These are phyloP conservation scores for Paralichthys olivaceus DNA, from an alignment of 2,113 vertebrate genomes.

Conservation along the genomic window DNA sequence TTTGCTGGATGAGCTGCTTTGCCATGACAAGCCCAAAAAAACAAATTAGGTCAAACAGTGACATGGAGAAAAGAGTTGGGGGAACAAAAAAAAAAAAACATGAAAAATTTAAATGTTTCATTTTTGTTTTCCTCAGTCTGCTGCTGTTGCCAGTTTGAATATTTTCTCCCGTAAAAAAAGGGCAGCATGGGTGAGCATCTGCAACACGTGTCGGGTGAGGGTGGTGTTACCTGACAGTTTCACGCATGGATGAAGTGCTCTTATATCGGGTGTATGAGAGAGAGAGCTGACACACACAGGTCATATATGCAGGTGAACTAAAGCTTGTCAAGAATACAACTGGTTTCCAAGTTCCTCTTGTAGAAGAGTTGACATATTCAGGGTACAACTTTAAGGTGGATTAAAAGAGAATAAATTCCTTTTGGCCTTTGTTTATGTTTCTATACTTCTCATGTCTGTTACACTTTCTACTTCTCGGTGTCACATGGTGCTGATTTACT, in stretches of 20 bases:
- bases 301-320: conserved; percentile 55
- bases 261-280: conserved; percentile 40
- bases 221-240: conserved; percentile 66
- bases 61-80: conserved; percentile 60
- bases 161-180: conserved; percentile 53
- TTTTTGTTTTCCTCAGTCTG: conserved; percentile 58
- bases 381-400: conserved; percentile 27
- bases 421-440: conserved; percentile 32
- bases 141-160: conserved; percentile 61
- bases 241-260: conserved; percentile 48
- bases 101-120: conserved; percentile 67
- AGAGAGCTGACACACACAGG: conserved; percentile 32
- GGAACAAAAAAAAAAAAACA: conserved; percentile 54
- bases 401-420: conserved; percentile 23
- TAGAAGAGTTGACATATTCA: conserved; percentile 46
- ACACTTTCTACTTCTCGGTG: background rate
- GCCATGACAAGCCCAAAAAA: conserved; percentile 78
- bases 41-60: conserved; percentile 80
- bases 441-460: background rate
- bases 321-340: conserved; percentile 46
- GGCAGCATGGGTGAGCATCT: conserved; percentile 64
- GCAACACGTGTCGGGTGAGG: conserved; percentile 46
- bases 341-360: conserved; percentile 16
- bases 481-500: background rate
- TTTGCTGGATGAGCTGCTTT: conserved; percentile 78